Base-by-base conservation (phyloP, 1,140 invertebrate species). In the Xylocopa sonorina region DNA sequence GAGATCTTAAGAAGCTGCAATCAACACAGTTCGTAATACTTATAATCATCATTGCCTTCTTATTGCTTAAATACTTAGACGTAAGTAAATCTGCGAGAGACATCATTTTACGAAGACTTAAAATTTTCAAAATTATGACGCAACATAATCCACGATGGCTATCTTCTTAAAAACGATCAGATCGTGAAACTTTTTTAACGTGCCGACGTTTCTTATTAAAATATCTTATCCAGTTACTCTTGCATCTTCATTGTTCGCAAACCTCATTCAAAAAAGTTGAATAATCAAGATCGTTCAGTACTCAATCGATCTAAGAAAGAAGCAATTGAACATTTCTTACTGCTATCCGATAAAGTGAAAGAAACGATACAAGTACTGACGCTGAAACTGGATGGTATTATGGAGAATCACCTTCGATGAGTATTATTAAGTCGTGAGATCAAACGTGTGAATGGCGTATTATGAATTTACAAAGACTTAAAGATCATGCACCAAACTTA, bases 391-490 rank as follows among this genome's bases (percentile, higher is more conserved):
- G n/a, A 80, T 67, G 62, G 41, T 38, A 63, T 57, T n/a, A 69
- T 48, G 38, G 29, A 46, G 63, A 57, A 66, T 48, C 43, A 76
- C 62, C 73, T 68, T 46, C 29, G 3, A 53, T 68, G 78, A 80
- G 72, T 80, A 76, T 80, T 80, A 53, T 67, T 75, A 43, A 76
- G 63, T 67, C 63, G 76, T 29, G 62, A 80, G 78, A 80, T 80
- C 72, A 76, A 24, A 76, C 10, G 43, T 71, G 55, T 73, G 51
- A 83, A 84, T 73, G 21, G n/a, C 50, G 41, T 72, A 72, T 41
- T 51, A 21, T 72, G 43, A 60, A 58, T 80, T 80, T 76, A 62
- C 46, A 67, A 51, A 76, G 62, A 68, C 34, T 67, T 80, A 48
- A 51, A 67, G 51, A 67, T 58, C 55, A 78, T 73, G 66, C 72